phyloP scores from a whole-genome alignment of 2,797 vertebrate species.

The Pipistrellus pygmaeus region DNA sequence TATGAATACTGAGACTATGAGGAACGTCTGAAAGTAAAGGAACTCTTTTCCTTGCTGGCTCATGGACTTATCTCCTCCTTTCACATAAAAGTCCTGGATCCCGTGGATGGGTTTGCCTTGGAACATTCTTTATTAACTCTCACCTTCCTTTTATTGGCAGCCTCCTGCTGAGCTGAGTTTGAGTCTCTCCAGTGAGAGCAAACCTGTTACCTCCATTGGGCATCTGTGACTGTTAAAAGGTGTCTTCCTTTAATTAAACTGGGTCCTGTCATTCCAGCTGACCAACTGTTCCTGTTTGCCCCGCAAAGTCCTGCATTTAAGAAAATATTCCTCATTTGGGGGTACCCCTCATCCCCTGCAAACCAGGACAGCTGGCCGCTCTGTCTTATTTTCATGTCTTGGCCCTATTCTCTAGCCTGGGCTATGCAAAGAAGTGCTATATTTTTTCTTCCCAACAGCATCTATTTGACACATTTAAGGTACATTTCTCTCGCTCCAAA shows the following conservation, averaged over 20 bases:
- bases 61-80: background rate
- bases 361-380: background rate
- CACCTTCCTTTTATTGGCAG: background rate
- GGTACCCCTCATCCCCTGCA: background rate
- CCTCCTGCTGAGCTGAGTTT: background rate
- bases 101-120: background rate
- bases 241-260: background rate
- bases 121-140: background rate
- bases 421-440: background rate
- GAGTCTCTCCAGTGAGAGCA: background rate
- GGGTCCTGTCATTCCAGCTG: background rate
- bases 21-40: constrained; percentile 7
- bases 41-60: background rate
- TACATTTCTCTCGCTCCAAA: background rate
- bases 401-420: background rate
- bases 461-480: background rate
- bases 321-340: background rate
- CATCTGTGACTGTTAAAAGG: background rate
- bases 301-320: background rate
- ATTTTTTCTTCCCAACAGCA: background rate
- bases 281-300: background rate
- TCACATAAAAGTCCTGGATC: background rate
- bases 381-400: background rate
- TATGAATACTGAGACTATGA: background rate
- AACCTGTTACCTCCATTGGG: background rate